Evolutionary conservation across 2,797 vertebrate species (phyloP).

Genomic region (Spinus olivaceus): DNA sequence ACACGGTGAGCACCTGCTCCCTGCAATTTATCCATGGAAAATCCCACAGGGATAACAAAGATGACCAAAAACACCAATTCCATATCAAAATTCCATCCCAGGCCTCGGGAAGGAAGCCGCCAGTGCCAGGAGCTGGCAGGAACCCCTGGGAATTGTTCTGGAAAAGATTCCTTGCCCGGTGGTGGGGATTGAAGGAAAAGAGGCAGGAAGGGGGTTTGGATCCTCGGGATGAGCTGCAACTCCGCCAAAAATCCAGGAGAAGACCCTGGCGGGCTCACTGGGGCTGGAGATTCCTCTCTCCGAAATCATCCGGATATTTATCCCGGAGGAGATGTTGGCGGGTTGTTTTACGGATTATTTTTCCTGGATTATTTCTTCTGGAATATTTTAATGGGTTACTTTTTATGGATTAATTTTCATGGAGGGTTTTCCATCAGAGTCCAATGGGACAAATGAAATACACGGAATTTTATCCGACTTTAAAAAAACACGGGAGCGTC

Average conservation of each 20-base stretch:
- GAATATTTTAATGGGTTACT: background rate
- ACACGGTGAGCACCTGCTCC: rapidly evolving
- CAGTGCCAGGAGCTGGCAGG: background rate
- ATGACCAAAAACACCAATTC: background rate
- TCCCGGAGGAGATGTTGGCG: background rate
- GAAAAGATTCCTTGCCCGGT: background rate
- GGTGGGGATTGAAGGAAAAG: background rate
- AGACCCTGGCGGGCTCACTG: background rate
- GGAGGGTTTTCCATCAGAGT: background rate
- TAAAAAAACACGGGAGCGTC: background rate
- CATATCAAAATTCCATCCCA: background rate
- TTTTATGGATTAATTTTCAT: background rate
- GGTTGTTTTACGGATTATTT: background rate
- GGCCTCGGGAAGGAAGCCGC: background rate
- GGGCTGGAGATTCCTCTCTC: background rate
- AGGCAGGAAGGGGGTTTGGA: background rate
- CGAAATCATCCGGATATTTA: background rate
- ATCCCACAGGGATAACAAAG: background rate
- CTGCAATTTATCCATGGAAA: background rate
- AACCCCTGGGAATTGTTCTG: background rate
- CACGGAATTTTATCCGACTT: background rate
- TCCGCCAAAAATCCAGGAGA: background rate
- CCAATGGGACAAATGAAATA: rapidly evolving
- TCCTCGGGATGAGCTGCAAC: background rate
- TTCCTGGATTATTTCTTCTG: background rate